Evolutionary conservation across 2,113 vertebrate species (phyloP), one percentile per base, ranked within the genome.

Genomic region (Arizona elegans): DNA sequence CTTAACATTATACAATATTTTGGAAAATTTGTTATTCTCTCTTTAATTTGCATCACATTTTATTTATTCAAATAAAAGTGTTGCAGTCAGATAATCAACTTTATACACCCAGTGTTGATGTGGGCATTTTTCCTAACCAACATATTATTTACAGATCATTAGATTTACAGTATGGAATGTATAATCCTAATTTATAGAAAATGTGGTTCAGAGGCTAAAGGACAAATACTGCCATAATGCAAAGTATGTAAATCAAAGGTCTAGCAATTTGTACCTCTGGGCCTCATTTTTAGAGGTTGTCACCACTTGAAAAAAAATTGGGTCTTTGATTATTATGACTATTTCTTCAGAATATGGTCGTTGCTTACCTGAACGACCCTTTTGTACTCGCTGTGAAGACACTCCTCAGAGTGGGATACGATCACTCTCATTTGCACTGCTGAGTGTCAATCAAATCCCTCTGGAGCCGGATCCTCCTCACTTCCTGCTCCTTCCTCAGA

Each of bases 61-160:
- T 96, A 54, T 94, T 93, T 96, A 54, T 94, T 93, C 33, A 88
- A 91, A 90, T 62, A 95, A 81, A 81, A 56, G 55, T 94, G 92
- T 17, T 7, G 19, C 70, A 94, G 91, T 59, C 75, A 92, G 81
- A 1, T 87, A 92, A 94, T 58, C 62, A 90, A 23, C 88, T 93
- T 3, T 55, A 90, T 87, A 87, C 91, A 23, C 53, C 29, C 59
- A 11, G 70, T 91, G 5, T 59, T 91, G 50, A 26, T 91, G 33
- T 81, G 75, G 33, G 8, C 33, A 81, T 81, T 94, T 95, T 93
- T 91, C 75, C 93, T 91, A 26, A 56, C 33, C 3, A 94, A 93
- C 92, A 85, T 91, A 93, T 90, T 89, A 5, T n/a, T 94, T 94
- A 62, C 56, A 58, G 29, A 1, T 2, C 94, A 85, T 33, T 95